These are phyloP conservation scores for Mallotus villosus DNA, from an alignment of 2,797 vertebrate genomes.

Conservation along the genomic window DNA sequence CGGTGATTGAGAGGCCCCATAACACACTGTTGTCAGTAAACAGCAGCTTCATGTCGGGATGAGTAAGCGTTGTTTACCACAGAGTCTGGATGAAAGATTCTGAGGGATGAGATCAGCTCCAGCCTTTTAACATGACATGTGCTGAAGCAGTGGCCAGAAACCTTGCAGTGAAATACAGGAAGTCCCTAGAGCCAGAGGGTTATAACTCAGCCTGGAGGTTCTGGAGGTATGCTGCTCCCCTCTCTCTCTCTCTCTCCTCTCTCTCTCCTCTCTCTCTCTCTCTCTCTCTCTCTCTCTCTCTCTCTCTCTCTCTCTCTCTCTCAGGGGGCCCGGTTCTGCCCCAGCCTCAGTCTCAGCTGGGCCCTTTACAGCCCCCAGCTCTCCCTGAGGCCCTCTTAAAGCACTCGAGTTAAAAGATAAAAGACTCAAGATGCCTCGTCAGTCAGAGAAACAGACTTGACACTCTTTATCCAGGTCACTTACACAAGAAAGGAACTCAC, in stretches of 20 bases:
- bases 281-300: not conserved
- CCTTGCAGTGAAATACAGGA: constrained; percentile 58
- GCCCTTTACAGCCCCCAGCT: constrained; percentile 59
- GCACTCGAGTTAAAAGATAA: constrained; percentile 69
- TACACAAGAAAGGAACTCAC: constrained; percentile 45
- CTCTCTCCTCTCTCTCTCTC: constrained; percentile 40
- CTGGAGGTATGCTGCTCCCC: constrained; percentile 53
- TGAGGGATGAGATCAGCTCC: constrained; percentile 7
- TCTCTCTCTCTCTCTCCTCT: constrained; percentile 21
- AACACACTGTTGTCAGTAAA: not conserved
- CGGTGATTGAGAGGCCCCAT: too few species aligned
- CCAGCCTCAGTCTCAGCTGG: constrained; percentile 45
- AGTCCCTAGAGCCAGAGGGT: constrained; percentile 56
- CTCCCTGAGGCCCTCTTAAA: constrained; percentile 69
- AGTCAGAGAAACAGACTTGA: constrained; percentile 50
- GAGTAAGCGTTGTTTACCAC: not conserved
- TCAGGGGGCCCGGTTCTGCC: constrained; percentile 43
- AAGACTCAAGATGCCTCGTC: constrained; percentile 64
- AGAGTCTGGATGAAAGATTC: not conserved
- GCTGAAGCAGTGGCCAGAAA: constrained; percentile 44
- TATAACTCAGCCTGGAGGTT: constrained; percentile 57
- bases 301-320: constrained; percentile 41
- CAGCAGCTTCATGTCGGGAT: not conserved
- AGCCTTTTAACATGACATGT: constrained; percentile 33
- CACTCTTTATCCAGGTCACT: constrained; percentile 42